Conservation (phyloP, 2,888 invertebrate genomes). For the Watsonalla binaria region DNA sequence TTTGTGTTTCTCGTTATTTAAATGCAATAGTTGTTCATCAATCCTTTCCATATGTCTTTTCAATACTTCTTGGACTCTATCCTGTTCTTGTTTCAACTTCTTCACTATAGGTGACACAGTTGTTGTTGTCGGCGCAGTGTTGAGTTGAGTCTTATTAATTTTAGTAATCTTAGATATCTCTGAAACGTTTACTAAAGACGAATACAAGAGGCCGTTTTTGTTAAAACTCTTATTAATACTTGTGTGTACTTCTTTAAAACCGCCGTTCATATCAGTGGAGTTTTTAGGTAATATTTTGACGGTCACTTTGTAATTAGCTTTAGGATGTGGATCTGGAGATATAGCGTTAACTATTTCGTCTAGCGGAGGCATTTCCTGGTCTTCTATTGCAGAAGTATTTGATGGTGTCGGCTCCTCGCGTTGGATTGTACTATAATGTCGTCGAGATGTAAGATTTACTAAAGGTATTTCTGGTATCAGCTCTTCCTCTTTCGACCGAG, state of each 20-base stretch:
- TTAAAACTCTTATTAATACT: slow-evolving; percentile 63
- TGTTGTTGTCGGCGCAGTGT: slow-evolving; percentile 1
- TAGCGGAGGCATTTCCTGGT: slow-evolving; percentile 16
- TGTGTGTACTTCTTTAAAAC: slow-evolving; percentile 63
- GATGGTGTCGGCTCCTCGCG: slow-evolving; percentile 6
- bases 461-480: background rate
- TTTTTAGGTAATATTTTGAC: slow-evolving; percentile 64
- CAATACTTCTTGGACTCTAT: slow-evolving; percentile 39
- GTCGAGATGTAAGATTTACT: background rate
- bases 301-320: slow-evolving; percentile 50
- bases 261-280: slow-evolving; percentile 30
- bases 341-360: slow-evolving; percentile 38
- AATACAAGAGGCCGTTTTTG: slow-evolving; percentile 51
- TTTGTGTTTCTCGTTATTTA: slow-evolving; percentile 44
- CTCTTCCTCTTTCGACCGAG: slow-evolving; percentile 37
- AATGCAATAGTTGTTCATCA: slow-evolving; percentile 41
- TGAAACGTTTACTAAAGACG: slow-evolving; percentile 58
- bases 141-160: slow-evolving; percentile 26
- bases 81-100: slow-evolving; percentile 31
- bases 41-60: slow-evolving; percentile 45
- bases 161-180: slow-evolving; percentile 59
- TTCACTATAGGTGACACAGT: slow-evolving; percentile 12
- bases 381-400: slow-evolving; percentile 8
- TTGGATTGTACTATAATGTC: slow-evolving; percentile 3
- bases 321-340: slow-evolving; percentile 12